A percentile compares a stretch with the other conserved stretches of the same genome.
Evolutionary conservation across 1,140 invertebrate species (phyloP).

Genomic region (Drosophila pruinosa): DNA sequence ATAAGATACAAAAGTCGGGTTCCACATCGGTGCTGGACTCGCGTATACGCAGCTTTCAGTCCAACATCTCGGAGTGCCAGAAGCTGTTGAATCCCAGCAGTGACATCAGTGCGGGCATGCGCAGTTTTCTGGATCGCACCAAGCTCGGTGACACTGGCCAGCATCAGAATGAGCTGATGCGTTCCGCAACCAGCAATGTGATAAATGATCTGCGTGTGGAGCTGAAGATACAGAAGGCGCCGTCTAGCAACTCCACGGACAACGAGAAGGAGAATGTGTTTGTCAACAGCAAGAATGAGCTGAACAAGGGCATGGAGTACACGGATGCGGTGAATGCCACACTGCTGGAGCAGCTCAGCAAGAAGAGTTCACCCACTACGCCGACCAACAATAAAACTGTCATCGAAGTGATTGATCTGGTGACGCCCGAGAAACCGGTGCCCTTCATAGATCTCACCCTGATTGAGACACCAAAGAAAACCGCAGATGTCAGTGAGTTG

Average conservation of each 20-base stretch:
- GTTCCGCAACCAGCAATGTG: constrained; percentile 74
- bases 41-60: constrained; percentile 91
- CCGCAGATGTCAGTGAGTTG: constrained; percentile 35
- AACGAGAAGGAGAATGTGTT: constrained; percentile 82
- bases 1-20: constrained; percentile 90
- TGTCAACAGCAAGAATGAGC: constrained; percentile 78
- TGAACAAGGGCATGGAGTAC: constrained; percentile 81
- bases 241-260: constrained; percentile 72
- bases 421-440: constrained; percentile 71
- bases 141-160: constrained; percentile 61
- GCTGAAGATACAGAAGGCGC: constrained; percentile 71
- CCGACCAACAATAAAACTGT: constrained; percentile 68
- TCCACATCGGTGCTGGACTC: constrained; percentile 92
- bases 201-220: constrained; percentile 76
- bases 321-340: constrained; percentile 79
- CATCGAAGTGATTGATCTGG: constrained; percentile 77
- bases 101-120: constrained; percentile 89
- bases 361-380: constrained; percentile 65
- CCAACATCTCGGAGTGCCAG: constrained; percentile 94
- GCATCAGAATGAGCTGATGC: constrained; percentile 63
- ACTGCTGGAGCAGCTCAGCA: constrained; percentile 64
- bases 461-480: constrained; percentile 57
- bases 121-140: constrained; percentile 85
- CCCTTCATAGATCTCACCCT: constrained; percentile 72
- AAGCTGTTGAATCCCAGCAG: constrained; percentile 92